Evolutionary conservation across 2,113 vertebrate genomes (phyloP).

Genomic region (Heterotilapia buettikoferi): DNA sequence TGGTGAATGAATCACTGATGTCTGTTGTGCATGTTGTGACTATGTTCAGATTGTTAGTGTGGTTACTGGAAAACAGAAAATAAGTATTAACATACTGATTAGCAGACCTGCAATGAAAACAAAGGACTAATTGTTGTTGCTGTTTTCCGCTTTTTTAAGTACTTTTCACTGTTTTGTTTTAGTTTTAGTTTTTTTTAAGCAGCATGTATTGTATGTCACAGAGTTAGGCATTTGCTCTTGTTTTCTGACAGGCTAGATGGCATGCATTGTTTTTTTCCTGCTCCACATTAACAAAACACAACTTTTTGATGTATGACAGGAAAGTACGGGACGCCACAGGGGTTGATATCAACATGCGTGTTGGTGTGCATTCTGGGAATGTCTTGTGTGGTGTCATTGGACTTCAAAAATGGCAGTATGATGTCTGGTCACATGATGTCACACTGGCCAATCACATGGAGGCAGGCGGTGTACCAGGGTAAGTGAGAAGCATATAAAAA

Average conservation of each 20-base stretch:
- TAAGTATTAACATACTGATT: not conserved
- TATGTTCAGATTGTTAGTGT: not conserved
- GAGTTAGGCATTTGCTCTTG: not conserved
- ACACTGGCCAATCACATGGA: conserved; percentile 98
- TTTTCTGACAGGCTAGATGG: not conserved
- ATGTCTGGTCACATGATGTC: conserved; percentile 98
- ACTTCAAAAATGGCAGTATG: conserved; percentile 98
- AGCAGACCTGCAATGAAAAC: not conserved
- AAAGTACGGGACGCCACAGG: conserved; percentile 93
- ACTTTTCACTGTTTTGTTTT: not conserved
- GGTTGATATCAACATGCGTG: conserved; percentile 96
- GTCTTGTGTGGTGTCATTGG: conserved; percentile 97
- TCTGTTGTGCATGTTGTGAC: not conserved
- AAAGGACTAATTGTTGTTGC: not conserved
- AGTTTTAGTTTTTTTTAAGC: not conserved
- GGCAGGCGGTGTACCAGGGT: conserved; percentile 95
- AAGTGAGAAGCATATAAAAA: conserved; percentile 35
- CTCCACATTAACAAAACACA: not conserved
- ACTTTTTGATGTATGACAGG: conserved; percentile 63
- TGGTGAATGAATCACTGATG: not conserved
- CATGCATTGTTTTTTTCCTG: not conserved
- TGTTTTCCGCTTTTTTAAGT: not conserved
- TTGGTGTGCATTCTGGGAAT: conserved; percentile 95
- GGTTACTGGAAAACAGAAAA: not conserved
- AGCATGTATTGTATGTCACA: not conserved